Percentiles rank a stretch among this genome's conserved stretches.
Evolutionary conservation across 2,113 vertebrate genomes (phyloP).

Genomic region (Nycticebus coucang): DNA sequence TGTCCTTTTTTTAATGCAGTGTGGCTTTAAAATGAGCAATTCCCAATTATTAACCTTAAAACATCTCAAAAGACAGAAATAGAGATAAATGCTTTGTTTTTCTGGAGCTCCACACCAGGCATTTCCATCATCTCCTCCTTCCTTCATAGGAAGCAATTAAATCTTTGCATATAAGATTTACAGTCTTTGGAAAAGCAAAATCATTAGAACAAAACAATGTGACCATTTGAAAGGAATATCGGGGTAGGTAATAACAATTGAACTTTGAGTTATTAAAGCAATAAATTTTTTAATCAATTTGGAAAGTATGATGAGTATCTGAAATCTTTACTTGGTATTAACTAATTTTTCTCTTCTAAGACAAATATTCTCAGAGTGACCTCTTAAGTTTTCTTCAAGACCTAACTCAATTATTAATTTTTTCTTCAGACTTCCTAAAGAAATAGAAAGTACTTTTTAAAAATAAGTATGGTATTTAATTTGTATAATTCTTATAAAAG

Average conservation of each 20-base stretch:
- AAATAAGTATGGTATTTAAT: background rate
- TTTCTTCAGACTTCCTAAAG: conserved; percentile 39
- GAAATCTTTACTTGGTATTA: conserved; percentile 73
- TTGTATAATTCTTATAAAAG: conserved; percentile 13
- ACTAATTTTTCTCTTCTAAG: conserved; percentile 69
- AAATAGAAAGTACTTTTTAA: conserved; percentile 46
- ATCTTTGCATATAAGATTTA: conserved; percentile 82
- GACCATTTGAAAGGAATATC: conserved; percentile 69
- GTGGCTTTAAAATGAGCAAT: conserved; percentile 84
- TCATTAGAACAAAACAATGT: conserved; percentile 80
- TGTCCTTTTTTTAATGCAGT: conserved; percentile 77
- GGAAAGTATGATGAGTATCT: conserved; percentile 69
- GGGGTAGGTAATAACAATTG: conserved; percentile 84
- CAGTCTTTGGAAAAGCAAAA: conserved; percentile 83
- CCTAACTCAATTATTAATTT: conserved; percentile 55
- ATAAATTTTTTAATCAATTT: conserved; percentile 83
- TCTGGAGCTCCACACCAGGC: conserved; percentile 77
- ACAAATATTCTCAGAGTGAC: conserved; percentile 56
- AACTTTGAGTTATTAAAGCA: conserved; percentile 86
- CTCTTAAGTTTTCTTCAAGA: conserved; percentile 57
- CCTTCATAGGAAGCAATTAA: conserved; percentile 85
- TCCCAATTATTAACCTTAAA: conserved; percentile 86
- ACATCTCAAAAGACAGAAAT: conserved; percentile 84
- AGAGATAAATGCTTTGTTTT: conserved; percentile 84
- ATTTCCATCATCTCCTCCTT: conserved; percentile 78